Evolutionary conservation across 2,113 vertebrate species (phyloP).

Genomic region (Cebus imitator): DNA sequence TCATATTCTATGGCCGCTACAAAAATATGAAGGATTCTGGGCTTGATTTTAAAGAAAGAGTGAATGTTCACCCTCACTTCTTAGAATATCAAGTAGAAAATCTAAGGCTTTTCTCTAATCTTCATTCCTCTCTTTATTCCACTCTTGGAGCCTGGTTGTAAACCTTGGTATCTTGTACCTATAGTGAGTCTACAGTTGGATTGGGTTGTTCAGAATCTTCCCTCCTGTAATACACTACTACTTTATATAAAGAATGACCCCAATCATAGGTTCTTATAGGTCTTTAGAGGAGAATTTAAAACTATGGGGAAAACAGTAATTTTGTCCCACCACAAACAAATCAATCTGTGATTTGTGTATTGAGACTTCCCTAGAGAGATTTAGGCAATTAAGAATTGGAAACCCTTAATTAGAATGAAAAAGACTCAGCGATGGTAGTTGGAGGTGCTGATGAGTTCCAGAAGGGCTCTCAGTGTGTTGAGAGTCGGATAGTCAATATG

Average conservation of each 20-base stretch:
- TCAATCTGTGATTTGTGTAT: slow-evolving; percentile 67
- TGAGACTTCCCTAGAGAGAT: slow-evolving; percentile 53
- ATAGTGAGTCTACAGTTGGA: neutral
- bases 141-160: neutral
- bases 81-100: slow-evolving; percentile 14
- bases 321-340: slow-evolving; percentile 67
- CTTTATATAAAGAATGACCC: slow-evolving; percentile 33
- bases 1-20: neutral
- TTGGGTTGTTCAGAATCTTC: slow-evolving; percentile 7
- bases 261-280: slow-evolving; percentile 46
- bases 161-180: neutral
- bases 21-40: neutral
- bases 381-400: slow-evolving; percentile 69
- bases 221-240: slow-evolving; percentile 1
- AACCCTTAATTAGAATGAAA: slow-evolving; percentile 66
- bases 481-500: neutral
- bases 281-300: slow-evolving; percentile 66
- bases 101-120: slow-evolving; percentile 20
- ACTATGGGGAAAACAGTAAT: slow-evolving; percentile 51
- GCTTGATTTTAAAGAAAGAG: slow-evolving; percentile 21
- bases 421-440: slow-evolving; percentile 5
- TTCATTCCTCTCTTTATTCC: slow-evolving; percentile 2
- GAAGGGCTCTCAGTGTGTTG: neutral
- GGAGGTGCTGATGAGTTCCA: slow-evolving; percentile 69
- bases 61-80: slow-evolving; percentile 8